phyloP scores from a whole-genome alignment of 53 echinoderm and acorn worm genomes.

The Stichopus horrens region DNA sequence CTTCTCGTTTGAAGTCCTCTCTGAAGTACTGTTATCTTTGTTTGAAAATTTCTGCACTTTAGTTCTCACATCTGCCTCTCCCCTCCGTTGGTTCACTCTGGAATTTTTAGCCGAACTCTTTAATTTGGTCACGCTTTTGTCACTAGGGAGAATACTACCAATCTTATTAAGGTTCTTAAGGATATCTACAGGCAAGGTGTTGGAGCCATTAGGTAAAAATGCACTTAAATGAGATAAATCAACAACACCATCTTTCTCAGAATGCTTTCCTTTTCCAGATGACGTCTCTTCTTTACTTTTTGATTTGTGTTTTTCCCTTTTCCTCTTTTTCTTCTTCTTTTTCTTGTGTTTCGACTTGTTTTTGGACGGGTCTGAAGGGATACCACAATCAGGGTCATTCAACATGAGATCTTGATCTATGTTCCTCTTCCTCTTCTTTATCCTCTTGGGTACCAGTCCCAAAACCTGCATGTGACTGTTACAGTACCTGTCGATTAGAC shows the following conservation, averaged over 20 bases:
- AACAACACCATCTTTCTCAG: slow-evolving; percentile 19
- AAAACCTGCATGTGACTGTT: slow-evolving; percentile 98
- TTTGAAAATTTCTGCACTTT: slow-evolving; percentile 25
- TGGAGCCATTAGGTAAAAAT: slow-evolving; percentile 47
- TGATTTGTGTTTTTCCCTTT: slow-evolving; percentile 77
- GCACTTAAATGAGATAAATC: slow-evolving; percentile 48
- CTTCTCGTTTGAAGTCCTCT: slow-evolving; percentile 14
- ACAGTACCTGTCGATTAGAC: slow-evolving; percentile 67
- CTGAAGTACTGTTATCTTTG: slow-evolving; percentile 46
- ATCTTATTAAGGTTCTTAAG: slow-evolving; percentile 39
- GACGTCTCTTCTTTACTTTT: slow-evolving; percentile 52
- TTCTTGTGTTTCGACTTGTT: slow-evolving; percentile 77
- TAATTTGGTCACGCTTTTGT: slow-evolving; percentile 47
- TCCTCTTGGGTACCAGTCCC: slow-evolving; percentile 79
- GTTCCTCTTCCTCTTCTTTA: slow-evolving; percentile 67
- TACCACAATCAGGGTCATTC: slow-evolving; percentile 18
- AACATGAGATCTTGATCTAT: slow-evolving; percentile 25
- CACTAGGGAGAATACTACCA: slow-evolving; percentile 49
- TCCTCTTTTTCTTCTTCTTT: slow-evolving; percentile 90
- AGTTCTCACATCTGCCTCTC: background rate
- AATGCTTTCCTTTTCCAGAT: slow-evolving; percentile 27
- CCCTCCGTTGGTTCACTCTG: slow-evolving; percentile 28
- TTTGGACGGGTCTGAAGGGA: slow-evolving; percentile 46
- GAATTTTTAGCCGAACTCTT: slow-evolving; percentile 30
- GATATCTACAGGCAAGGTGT: slow-evolving; percentile 53